Base-by-base conservation (phyloP, 2,797 vertebrate species). In the Enteromius viviparus region DNA sequence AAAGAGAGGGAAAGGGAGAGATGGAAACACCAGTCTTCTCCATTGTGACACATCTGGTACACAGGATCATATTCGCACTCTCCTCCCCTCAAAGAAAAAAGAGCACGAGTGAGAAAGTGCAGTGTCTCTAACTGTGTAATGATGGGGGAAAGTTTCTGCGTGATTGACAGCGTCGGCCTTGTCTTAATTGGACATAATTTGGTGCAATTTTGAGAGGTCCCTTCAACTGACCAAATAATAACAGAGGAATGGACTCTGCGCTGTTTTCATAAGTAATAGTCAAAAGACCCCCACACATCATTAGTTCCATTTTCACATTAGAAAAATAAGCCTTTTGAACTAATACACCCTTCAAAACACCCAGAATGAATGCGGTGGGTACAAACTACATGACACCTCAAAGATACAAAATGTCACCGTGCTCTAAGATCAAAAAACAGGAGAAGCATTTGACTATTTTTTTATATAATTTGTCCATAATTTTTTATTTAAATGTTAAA, bases 171-270 rank as follows among this genome's bases (percentile, higher is more conserved):
- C 93, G 92, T 95, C 96, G 96, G 97, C 97, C 96, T 98, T 97
- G 96, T 95, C 96, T 97, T 98, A 98, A 98, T 97, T 96, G 96
- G 95, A 94, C 94, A 95, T 97, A 97, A 98, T 97, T 95, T 97
- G 94, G 94, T 93, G 94, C 96, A 98, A 97, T 97, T 97, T 96
- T 94, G 95, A 93, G 91, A 93, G 93, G 94, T 93, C 92, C 93
- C 92, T 91, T 91, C 87, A 93, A 94, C 93, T 92, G 93, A 93
- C 93, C 93, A 94, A 95, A 95, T 94, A 94, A 95, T 94, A 95
- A 94, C 93, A 94, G 91, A 91, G 92, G 94, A 92, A 94, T 93
- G 93, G 92, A 92, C 93, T 94, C 90, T 88, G 93, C 90, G 91
- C 92, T 95, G 95, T 95, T 95, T 95, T 95, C 92, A 90, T 91